Evolutionary conservation across 2,797 vertebrate genomes (phyloP), one percentile per base, ranked within the genome.

Genomic region (Acridotheres tristis): DNA sequence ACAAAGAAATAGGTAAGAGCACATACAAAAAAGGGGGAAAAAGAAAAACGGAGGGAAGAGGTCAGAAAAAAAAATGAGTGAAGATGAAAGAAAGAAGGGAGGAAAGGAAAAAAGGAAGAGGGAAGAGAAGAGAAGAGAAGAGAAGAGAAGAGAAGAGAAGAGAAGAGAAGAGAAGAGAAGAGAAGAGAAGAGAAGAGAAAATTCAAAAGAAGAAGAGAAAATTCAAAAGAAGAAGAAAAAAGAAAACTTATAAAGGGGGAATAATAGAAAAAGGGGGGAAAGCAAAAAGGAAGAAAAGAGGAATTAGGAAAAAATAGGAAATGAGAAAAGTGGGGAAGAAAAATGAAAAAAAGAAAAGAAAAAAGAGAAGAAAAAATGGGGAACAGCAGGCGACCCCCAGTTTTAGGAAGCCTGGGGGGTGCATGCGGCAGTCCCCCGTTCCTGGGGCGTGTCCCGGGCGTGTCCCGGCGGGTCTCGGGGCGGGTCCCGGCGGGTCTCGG

Each of bases 381-480:
- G 5, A 30, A 19, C 3, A 25, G 8, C 6, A 22, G 2, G 5
- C 3, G 3, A 13, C 9, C 27, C 7, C 3, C 2, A 0, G 2
- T 7, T 8, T 5, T 5, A 19, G 45, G 34, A 13, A 10, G n/a
- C 30, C 27, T 9, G 2, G 3, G 11, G 38, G 16, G 9, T 0
- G 4, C 3, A 2, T 0, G 50, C 0, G 7, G 16, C 34, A 18
- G 2, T 15, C 5, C 30, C 62, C 16, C 3, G 1, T 1, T 3
- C 19, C 34, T 4, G 53, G 69, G 53, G 67, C 47, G 36, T 19
- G 29, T 3, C 13, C 0, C 32, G 73, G 68, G 45, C 76, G 45
- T 18, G 38, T 5, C 27, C 30, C 20, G 19, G 45, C 45, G 20
- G 20, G 43, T 45, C 43, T 19, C 8, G 45, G 13, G 45, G 43